Conservation (phyloP, 2,888 invertebrate genomes). For the Drosophila bunnanda region DNA sequence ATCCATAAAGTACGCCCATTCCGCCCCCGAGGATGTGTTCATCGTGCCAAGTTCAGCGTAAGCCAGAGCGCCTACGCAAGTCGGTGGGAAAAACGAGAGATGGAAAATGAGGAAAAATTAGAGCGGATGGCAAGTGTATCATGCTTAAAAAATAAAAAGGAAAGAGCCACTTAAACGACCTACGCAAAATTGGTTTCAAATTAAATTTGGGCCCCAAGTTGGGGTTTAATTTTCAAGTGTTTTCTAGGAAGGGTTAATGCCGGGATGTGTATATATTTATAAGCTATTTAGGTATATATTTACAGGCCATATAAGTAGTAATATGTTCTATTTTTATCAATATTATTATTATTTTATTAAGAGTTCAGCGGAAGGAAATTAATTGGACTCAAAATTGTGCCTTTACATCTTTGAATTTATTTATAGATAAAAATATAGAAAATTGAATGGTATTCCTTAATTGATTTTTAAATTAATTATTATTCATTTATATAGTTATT, state of each 20-base stretch:
- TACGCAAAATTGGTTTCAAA: background rate
- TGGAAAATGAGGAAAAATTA: background rate
- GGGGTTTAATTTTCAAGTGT: background rate
- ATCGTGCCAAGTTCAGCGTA: constrained; percentile 98
- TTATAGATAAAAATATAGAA: background rate
- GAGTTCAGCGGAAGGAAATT: background rate
- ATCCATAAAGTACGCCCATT: constrained; percentile 98
- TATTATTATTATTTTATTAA: too few species aligned
- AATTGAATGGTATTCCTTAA: background rate
- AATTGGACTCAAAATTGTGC: background rate
- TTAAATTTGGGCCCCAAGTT: background rate
- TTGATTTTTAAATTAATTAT: background rate
- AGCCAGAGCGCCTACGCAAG: constrained; percentile 91
- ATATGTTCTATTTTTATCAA: too few species aligned
- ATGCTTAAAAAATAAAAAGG: background rate
- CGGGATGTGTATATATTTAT: background rate
- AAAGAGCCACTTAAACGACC: background rate
- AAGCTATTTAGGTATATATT: too few species aligned
- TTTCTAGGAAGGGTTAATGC: background rate
- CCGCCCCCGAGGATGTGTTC: constrained; percentile 97
- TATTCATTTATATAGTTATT: too few species aligned
- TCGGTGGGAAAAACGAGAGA: background rate
- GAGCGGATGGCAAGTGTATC: background rate
- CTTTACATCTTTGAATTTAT: too few species aligned
- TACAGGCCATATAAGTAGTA: too few species aligned